Percentiles rank a stretch among this genome's conserved stretches.
Conservation (phyloP, 1,140 invertebrate species). For the Pseudachorutes palmiensis region DNA sequence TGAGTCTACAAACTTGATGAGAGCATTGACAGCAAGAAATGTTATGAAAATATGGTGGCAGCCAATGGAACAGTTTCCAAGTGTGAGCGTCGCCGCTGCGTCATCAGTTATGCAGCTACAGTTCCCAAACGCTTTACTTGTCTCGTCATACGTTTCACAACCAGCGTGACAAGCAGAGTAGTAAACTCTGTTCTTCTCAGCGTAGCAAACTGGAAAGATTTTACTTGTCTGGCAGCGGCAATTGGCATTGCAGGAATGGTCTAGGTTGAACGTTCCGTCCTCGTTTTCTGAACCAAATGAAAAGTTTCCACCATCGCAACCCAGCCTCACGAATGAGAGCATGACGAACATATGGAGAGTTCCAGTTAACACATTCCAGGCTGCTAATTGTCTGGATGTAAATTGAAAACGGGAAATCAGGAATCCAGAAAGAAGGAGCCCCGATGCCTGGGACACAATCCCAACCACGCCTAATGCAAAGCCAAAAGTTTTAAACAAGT, state of each 20-base stretch:
- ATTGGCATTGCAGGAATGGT: constrained; percentile 14
- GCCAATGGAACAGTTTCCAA: constrained; percentile 31
- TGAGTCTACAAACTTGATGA: constrained; percentile 5
- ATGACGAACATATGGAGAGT: constrained; percentile 41
- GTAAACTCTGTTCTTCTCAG: constrained; percentile 27
- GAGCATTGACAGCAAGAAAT: constrained; percentile 4
- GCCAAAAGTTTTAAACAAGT: neutral
- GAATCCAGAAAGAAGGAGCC: constrained; percentile 58
- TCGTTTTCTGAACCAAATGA: constrained; percentile 1
- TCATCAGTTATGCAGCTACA: constrained; percentile 14
- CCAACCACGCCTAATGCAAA: constrained; percentile 45
- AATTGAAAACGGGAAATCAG: constrained; percentile 62
- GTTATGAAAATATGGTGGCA: constrained; percentile 3
- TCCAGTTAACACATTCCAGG: constrained; percentile 63
- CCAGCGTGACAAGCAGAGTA: constrained; percentile 39
- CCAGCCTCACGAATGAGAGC: constrained; percentile 19
- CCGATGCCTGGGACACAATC: constrained; percentile 59
- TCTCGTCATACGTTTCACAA: constrained; percentile 19
- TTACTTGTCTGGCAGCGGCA: constrained; percentile 23
- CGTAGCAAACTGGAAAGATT: constrained; percentile 35
- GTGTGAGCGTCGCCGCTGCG: neutral
- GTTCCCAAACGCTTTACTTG: constrained; percentile 11
- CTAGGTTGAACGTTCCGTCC: constrained; percentile 18
- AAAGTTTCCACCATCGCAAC: constrained; percentile 16
- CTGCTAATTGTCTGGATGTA: constrained; percentile 56